These are phyloP conservation scores for Eilema griseolum DNA, from an alignment of 2,888 invertebrate species.

Conservation along the genomic window DNA sequence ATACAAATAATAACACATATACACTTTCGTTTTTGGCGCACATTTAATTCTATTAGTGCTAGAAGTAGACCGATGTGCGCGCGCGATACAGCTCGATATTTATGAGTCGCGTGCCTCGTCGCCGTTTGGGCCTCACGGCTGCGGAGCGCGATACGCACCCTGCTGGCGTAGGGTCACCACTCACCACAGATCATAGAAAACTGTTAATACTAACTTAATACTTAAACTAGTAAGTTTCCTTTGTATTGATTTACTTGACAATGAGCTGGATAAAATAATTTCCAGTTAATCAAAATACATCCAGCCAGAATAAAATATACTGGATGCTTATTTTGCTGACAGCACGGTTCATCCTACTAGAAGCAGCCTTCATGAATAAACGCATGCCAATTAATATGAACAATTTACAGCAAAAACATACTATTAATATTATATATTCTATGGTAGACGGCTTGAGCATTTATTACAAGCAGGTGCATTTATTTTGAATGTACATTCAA, in stretches of 20 bases:
- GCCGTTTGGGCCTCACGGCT: conserved; percentile 32
- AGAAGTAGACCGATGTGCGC: conserved; percentile 22
- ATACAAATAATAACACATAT: background rate
- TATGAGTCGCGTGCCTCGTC: conserved; percentile 42
- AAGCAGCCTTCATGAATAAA: too few relatives aligned
- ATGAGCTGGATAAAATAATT: background rate
- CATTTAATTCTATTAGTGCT: conserved; percentile 27
- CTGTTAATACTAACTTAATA: background rate
- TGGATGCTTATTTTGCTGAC: too few relatives aligned
- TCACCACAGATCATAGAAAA: background rate
- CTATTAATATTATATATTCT: too few relatives aligned
- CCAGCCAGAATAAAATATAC: too few relatives aligned
- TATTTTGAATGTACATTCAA: too few relatives aligned
- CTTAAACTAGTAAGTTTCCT: too few relatives aligned
- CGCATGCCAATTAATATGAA: background rate
- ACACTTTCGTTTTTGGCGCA: conserved; percentile 10
- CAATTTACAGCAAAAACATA: too few relatives aligned
- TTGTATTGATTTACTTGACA: background rate
- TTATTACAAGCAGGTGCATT: too few relatives aligned
- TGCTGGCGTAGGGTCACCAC: conserved; percentile 14
- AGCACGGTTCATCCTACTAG: background rate
- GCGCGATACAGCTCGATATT: conserved; percentile 35
- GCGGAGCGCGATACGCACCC: conserved; percentile 27
- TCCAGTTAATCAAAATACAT: background rate
- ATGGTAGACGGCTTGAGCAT: too few relatives aligned